Conservation (phyloP, 1,140 invertebrate species). For the Drosophila equinoxialis region DNA sequence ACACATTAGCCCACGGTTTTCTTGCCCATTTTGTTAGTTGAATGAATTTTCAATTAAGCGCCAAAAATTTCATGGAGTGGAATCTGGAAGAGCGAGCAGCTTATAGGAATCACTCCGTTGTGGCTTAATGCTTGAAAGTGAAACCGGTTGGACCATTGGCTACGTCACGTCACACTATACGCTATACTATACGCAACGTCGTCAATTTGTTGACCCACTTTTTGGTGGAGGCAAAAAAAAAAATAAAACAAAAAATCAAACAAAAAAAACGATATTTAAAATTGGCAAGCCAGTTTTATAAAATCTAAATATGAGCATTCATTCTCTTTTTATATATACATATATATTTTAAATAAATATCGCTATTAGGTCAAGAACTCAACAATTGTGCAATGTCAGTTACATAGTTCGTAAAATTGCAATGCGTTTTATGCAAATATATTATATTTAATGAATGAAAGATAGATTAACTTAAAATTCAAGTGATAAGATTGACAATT, state of each 20-base stretch:
- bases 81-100: conserved; percentile 44
- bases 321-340: conserved; percentile 4
- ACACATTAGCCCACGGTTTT: conserved; percentile 71
- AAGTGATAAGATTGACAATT: too few relatives aligned
- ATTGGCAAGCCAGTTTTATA: conserved; percentile 65
- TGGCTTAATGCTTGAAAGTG: conserved; percentile 47
- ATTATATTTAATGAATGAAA: not conserved
- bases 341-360: conserved; percentile 13
- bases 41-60: conserved; percentile 77
- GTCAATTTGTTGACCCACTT: conserved; percentile 60
- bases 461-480: too few relatives aligned
- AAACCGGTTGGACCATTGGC: conserved; percentile 58
- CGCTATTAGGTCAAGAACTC: conserved; percentile 23
- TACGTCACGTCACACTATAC: conserved; percentile 22
- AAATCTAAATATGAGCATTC: conserved; percentile 38
- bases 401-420: not conserved
- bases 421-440: conserved; percentile 25
- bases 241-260: conserved; percentile 26
- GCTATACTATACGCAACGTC: conserved; percentile 66
- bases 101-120: conserved; percentile 19
- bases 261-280: conserved; percentile 34
- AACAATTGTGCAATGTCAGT: not conserved
- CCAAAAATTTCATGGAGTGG: conserved; percentile 54
- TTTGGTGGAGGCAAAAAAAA: conserved; percentile 36
- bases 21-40: conserved; percentile 50